Base-by-base conservation (phyloP, 2,797 vertebrate species). In the Lutjanus argentimaculatus region DNA sequence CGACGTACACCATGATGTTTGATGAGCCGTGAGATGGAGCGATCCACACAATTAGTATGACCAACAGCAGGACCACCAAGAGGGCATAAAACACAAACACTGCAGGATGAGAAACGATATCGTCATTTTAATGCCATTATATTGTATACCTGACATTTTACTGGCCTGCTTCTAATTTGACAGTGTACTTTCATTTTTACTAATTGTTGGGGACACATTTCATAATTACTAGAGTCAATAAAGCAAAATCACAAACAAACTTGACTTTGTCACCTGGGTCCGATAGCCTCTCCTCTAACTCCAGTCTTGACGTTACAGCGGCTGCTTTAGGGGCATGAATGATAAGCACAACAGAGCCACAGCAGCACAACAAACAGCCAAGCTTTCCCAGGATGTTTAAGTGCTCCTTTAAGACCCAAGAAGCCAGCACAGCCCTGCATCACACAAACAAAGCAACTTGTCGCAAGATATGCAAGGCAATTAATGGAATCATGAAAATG, bases 1-100 rank as follows among this genome's bases (percentile, higher is more conserved):
- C 91, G 64, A 99, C 96, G 51, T 99, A 99, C 84, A 99, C 98
- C 97, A 99, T 97, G 82, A 99, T 96, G 94, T 98, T 98, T 68
- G 97, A 97, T 79, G 95, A 93, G 75, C 98, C 98, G 3, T 96
- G 96, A 68, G 95, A 94, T 16, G 98, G 97, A 40, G 97, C 96
- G 13, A 98, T 92, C 97, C 98, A 97, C 83, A 95, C 94, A 77
- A 99, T 98, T 21, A 99, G 95, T 74, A 97, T 85, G 49, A 97
- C 82, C 86, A 99, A 94, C 87, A 97, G 93, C 77, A 98, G 90
- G 52, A 97, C 91, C 90, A 99, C 97, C 84, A 97, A 61, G 66
- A 95, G 92, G 88, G 96, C 92, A 71, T 97, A 99, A 43, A 92
- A 89, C 72, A 97, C 93, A 74, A 98, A 97, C 93, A 97, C 99